Evolutionary conservation across 2,888 invertebrate species (phyloP), one percentile per base, ranked within the genome.

Genomic region (Craniophora ligustri): DNA sequence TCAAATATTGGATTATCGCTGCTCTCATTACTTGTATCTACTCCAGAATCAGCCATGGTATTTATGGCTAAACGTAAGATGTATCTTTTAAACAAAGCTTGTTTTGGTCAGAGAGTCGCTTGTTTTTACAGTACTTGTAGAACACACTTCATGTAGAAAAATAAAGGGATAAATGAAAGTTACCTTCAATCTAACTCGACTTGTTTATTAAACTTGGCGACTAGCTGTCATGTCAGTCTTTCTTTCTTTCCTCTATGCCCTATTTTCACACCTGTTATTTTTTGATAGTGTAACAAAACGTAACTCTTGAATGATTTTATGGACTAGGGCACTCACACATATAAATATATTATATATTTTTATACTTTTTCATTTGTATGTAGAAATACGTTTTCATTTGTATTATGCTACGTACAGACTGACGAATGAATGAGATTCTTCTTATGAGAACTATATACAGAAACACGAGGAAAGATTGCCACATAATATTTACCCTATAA

Each of bases 11-110:
- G 92, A 81, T 93, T 95, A 84, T 96, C 96, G 82, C 95, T 95
- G 75, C 95, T 95, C 86, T 96, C 96, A 82, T 95, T 96, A 66
- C 95, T 96, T 39, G 96, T 96, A 76, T 96, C 96, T 32, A 96
- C 95, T 45, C 96, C 96, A 30, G 96, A 96, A 90, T 96, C 96
- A 61, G 94, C 92, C 84, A 95, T 95, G 55, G 86, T 91, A 40
- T 40, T 30, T 35, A 16, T 39, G 36, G 47, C 56, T 42, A 31
- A 47, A 39, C 26, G 23, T 38, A 42, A 21, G 14, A 45, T 13
- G 19, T 45, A 53, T 44, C 32, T 35, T 42, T 39, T 4, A n/a
- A 18, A 21, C 13, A 19, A 5, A 1, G 28, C 8, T 35, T 26
- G 5, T 46, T 13, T 30, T n/a, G n/a, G 10, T 35, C 23, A 40